phyloP scores from a whole-genome alignment of 2,888 invertebrate genomes.

The Spodoptera picta region DNA sequence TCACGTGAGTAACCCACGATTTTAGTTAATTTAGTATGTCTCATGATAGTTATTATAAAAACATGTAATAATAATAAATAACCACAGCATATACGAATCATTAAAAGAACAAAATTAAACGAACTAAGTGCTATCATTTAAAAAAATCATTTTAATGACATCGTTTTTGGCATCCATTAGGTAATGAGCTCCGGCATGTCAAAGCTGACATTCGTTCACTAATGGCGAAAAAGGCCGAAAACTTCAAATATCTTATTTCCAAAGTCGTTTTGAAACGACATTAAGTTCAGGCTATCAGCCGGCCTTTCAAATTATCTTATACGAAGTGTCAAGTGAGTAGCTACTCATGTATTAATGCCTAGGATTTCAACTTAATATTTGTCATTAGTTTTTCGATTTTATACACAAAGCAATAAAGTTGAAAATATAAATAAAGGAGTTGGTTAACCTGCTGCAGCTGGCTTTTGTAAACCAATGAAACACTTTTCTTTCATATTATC shows the following conservation, averaged over 20 bases:
- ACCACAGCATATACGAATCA: neutral
- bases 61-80: too few species aligned
- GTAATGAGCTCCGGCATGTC: constrained; percentile 25
- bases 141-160: constrained; percentile 11
- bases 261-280: constrained; percentile 53
- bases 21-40: too few species aligned
- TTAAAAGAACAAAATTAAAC: neutral
- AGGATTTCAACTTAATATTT: neutral
- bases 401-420: too few species aligned
- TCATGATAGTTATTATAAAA: too few species aligned
- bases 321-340: constrained; percentile 24
- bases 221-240: constrained; percentile 43
- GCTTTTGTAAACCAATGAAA: too few species aligned
- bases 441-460: too few species aligned
- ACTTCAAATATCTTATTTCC: constrained; percentile 61
- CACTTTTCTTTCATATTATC: too few species aligned
- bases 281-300: constrained; percentile 52
- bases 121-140: constrained; percentile 4
- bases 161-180: constrained; percentile 37
- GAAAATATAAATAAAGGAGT: too few species aligned
- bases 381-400: neutral
- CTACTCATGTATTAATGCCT: neutral
- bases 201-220: constrained; percentile 44
- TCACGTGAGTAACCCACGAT: too few species aligned
- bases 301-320: constrained; percentile 52